A percentile compares a stretch with the other conserved stretches of the same genome.
These are phyloP conservation scores for Anser cygnoides DNA, from an alignment of 2,113 vertebrate species.

Conservation along the genomic window DNA sequence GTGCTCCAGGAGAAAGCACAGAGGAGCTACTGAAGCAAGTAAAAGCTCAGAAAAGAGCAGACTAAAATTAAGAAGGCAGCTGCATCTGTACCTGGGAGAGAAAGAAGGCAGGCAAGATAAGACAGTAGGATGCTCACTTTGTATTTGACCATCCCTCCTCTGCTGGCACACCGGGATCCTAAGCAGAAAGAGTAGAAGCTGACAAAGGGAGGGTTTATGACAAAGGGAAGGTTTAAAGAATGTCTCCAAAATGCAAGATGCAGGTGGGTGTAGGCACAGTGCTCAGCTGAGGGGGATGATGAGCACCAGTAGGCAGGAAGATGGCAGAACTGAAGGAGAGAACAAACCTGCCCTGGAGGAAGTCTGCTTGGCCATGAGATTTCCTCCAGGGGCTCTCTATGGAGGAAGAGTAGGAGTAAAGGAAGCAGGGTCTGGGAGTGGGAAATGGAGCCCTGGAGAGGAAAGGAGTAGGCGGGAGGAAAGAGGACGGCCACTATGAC, in stretches of 20 bases:
- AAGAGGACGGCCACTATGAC: background rate
- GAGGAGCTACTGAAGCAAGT: background rate
- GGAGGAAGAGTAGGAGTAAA: constrained; percentile 57
- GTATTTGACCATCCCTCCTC: background rate
- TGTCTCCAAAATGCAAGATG: background rate
- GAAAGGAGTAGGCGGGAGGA: background rate
- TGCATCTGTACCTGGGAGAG: background rate
- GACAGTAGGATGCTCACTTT: background rate
- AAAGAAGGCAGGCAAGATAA: background rate
- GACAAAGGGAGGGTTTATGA: background rate
- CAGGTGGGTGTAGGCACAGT: background rate
- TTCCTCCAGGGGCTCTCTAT: constrained; percentile 42
- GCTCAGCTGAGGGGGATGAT: background rate
- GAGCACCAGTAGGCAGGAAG: background rate
- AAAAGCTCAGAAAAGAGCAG: background rate
- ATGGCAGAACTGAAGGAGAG: background rate
- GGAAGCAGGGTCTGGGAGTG: constrained; percentile 27
- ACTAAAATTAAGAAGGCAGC: background rate
- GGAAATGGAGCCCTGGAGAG: constrained; percentile 37
- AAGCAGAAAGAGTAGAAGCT: background rate
- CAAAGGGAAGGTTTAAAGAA: background rate
- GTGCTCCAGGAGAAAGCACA: background rate
- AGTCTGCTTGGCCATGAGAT: background rate
- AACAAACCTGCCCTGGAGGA: constrained; percentile 15
- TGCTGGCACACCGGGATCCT: background rate